phyloP scores from a whole-genome alignment of 2,888 invertebrate genomes.

The Blera fallax region DNA sequence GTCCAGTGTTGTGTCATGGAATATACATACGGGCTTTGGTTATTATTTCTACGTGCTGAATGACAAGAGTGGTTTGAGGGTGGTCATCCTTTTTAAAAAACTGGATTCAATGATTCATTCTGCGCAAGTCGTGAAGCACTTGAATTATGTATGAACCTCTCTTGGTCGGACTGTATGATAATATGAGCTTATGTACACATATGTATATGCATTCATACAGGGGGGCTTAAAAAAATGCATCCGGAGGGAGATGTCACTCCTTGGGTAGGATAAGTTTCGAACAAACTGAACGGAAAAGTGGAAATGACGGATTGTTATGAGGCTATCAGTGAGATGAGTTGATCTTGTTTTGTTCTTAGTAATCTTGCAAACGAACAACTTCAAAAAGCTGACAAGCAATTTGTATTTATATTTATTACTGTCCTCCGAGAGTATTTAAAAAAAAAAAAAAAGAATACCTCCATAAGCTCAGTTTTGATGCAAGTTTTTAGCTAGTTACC shows the following conservation, averaged over 20 bases:
- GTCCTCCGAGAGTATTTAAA: too few relatives aligned
- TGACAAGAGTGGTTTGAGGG: not conserved
- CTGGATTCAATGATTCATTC: not conserved
- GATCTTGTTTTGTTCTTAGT: not conserved
- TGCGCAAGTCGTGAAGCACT: conserved; percentile 27
- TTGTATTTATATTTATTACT: too few relatives aligned
- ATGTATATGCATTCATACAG: not conserved
- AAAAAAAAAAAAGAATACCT: too few relatives aligned
- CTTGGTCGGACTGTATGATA: not conserved
- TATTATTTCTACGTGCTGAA: conserved; percentile 48
- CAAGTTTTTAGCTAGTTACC: too few relatives aligned
- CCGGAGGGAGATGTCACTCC: not conserved
- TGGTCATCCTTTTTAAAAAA: not conserved
- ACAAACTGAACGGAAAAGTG: conserved; percentile 42
- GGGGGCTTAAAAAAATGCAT: not conserved
- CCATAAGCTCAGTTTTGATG: too few relatives aligned
- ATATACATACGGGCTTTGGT: conserved; percentile 40
- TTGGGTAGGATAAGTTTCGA: conserved; percentile 1
- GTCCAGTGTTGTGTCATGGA: conserved; percentile 47
- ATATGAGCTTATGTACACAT: not conserved
- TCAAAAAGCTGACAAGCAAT: too few relatives aligned
- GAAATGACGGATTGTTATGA: conserved; percentile 3
- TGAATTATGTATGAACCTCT: conserved; percentile 28
- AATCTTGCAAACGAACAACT: too few relatives aligned
- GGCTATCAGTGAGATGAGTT: not conserved